Percentiles rank a stretch among this genome's conserved stretches.
Conservation (phyloP, 1,140 invertebrate species). For the Drosophila tsacasi region DNA sequence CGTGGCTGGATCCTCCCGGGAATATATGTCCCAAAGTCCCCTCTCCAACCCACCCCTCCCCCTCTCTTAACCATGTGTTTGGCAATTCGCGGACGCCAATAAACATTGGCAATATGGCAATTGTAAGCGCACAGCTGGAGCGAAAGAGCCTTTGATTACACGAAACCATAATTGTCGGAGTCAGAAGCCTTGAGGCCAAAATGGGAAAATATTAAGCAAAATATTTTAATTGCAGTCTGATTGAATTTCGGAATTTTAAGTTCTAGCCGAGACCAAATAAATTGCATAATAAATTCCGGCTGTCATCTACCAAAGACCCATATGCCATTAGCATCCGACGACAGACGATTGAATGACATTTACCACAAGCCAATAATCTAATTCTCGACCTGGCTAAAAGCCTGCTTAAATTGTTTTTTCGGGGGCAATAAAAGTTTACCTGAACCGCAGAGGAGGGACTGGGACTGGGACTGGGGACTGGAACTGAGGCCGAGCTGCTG, state of each 20-base stretch:
- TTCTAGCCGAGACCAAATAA: neutral
- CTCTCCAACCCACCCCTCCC: neutral
- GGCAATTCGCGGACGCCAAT: constrained; percentile 54
- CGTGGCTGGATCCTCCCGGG: constrained; percentile 28
- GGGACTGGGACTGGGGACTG: no score
- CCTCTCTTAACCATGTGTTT: constrained; percentile 28
- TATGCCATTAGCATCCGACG: constrained; percentile 23
- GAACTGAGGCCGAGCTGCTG: neutral
- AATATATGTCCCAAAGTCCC: constrained; percentile 1
- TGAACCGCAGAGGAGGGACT: constrained; percentile 29
- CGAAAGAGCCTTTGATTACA: constrained; percentile 48
- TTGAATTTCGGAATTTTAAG: constrained; percentile 29
- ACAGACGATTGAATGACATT: constrained; percentile 21
- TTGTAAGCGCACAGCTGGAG: constrained; percentile 38
- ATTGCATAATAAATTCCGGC: constrained; percentile 18
- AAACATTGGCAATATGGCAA: constrained; percentile 59
- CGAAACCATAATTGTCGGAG: constrained; percentile 35
- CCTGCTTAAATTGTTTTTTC: constrained; percentile 50
- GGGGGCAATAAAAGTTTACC: constrained; percentile 51
- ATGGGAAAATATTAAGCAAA: constrained; percentile 41
- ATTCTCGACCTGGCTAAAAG: constrained; percentile 29
- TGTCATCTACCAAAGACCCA: constrained; percentile 9
- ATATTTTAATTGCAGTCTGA: constrained; percentile 64
- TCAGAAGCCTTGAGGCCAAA: constrained; percentile 4
- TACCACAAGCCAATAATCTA: constrained; percentile 54